Conservation (phyloP, 2,113 vertebrate species). For the Archocentrus centrarchus region DNA sequence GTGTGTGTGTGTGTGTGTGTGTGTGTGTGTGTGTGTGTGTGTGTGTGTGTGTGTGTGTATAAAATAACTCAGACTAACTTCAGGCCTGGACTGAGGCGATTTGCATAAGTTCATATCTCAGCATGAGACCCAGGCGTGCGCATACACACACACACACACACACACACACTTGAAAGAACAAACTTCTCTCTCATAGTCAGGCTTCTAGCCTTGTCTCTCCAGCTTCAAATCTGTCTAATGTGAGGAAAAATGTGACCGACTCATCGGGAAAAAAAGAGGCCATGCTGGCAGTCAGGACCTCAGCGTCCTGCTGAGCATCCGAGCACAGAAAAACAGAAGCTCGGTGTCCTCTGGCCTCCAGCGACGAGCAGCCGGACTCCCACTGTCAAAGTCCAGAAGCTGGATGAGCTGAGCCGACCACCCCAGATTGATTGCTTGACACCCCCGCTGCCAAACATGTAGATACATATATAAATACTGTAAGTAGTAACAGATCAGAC, state of each 20-base stretch:
- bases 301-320: background rate
- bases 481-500: too few relatives aligned
- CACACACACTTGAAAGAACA: background rate
- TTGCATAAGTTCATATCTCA: slow-evolving; percentile 42
- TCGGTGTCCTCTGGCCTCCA: background rate
- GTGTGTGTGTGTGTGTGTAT: background rate
- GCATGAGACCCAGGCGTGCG: background rate
- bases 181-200: background rate
- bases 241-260: background rate
- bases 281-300: background rate
- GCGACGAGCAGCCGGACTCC: background rate
- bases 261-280: background rate
- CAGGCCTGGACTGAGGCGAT: slow-evolving; percentile 12
- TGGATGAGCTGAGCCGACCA: background rate
- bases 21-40: slow-evolving; percentile 11
- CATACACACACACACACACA: background rate
- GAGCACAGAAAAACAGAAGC: background rate
- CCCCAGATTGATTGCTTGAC: background rate
- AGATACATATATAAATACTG: background rate
- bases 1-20: background rate
- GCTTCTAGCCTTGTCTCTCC: background rate
- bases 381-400: background rate
- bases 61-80: slow-evolving; percentile 17
- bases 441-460: background rate
- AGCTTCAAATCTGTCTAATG: background rate